Percentiles rank a stretch among this genome's conserved stretches.
phyloP scores from a whole-genome alignment of 2,113 vertebrate genomes.

The Sitta europaea region DNA sequence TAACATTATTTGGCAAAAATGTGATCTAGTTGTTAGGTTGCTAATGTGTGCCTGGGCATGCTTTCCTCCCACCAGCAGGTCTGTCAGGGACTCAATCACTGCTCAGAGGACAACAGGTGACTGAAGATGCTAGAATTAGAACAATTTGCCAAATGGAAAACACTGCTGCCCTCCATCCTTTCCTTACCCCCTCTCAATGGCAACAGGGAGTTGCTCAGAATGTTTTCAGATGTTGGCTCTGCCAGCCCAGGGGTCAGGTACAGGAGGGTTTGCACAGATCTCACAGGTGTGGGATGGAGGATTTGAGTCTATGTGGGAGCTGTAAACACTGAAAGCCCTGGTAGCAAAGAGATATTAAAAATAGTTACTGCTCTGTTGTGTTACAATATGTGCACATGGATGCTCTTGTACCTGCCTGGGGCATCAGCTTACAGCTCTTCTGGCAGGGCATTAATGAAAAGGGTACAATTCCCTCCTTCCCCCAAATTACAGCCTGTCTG shows the following conservation, averaged over 20 bases:
- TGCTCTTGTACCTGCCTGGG: not conserved
- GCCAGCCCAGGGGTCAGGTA: not conserved
- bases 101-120: not conserved
- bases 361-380: not conserved
- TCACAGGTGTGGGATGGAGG: not conserved
- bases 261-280: not conserved
- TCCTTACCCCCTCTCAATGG: not conserved
- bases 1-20: slow-evolving; percentile 16
- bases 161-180: not conserved
- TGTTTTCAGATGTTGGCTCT: not conserved
- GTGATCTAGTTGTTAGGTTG: not conserved
- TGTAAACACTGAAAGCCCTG: not conserved
- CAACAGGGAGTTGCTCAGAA: not conserved
- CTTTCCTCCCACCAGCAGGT: slow-evolving; percentile 1
- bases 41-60: slow-evolving; percentile 4
- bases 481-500: not conserved
- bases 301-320: not conserved
- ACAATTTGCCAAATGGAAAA: not conserved
- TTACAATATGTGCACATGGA: not conserved
- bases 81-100: not conserved
- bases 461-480: not conserved
- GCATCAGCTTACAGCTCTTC: not conserved
- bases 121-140: not conserved
- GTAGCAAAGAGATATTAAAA: not conserved
- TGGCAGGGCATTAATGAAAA: not conserved